Base-by-base conservation (phyloP, 1,140 invertebrate genomes). In the Drosophila sturtevanti region DNA sequence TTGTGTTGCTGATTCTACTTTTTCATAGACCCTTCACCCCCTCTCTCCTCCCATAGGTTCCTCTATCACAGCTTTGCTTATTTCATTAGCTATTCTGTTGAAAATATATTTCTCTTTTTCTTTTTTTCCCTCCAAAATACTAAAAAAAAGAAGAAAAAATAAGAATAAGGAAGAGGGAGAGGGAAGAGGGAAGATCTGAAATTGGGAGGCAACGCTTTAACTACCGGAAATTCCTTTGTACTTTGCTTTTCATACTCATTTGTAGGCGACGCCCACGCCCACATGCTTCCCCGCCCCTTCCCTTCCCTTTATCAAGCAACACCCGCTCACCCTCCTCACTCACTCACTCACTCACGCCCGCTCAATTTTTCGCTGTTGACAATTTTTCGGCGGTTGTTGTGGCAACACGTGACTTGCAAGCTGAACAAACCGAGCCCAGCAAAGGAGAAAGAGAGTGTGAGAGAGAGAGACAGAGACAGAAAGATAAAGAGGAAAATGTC, bases 341-440 rank as follows among this genome's bases (percentile, higher is more conserved):
- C 41, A 55, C 58, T 66, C 44, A 58, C 72, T 68, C 73, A 74
- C 84, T 87, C 84, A 89, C 84, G 79, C 72, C 84, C 85, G 84
- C 80, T 58, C 84, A 89, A 89, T 89, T 89, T 89, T 84, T 89
- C 84, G 84, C 85, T 89, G 84, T 89, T 89, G 84, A 89, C 84
- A 89, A 89, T 89, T 89, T 89, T 89, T 89, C 79, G 85, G 84
- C 84, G 84, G 84, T 89, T 89, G 84, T 89, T 89, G 84, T 89
- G 84, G 84, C 84, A 89, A 89, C 84, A 89, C 84, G 84, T 89
- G 84, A 89, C 84, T 89, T 79, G 82, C 85, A 89, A 89, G 77
- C 84, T 80, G 79, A 89, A 74, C 75, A 77, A 38, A 51, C 69
- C 66, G 35, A 51, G 61, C 34, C 44, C 37, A 24, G 44, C 21